Base-by-base conservation (phyloP, 1,140 invertebrate species). In the Doryteuthis pealeii region DNA sequence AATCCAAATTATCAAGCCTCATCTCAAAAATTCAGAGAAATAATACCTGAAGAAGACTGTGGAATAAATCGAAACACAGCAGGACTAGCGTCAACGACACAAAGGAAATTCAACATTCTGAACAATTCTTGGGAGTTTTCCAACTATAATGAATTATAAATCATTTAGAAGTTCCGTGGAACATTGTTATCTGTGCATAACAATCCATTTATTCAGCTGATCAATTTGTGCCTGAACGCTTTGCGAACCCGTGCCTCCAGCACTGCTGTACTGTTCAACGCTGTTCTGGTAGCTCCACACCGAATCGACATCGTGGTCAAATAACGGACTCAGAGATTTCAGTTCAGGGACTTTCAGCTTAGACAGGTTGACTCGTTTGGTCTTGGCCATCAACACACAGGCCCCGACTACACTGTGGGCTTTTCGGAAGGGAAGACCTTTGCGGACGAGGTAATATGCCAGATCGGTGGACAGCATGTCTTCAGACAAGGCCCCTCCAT, bases 391-490 rank as follows among this genome's bases (percentile, higher is more conserved):
- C 26, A 22, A n/a, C 0, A 62, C 54, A 62, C 54, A 62, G 10
- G 26, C 26, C 26, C 54, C 54, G 26, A 62, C 54, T 28, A 62
- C 5, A 18, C 54, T 22, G 18, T 62, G 54, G 5, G 54, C 54
- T 28, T 62, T 62, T 22, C 26, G 22, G 18, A 28, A 22, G 6
- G 54, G 54, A n/a, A 40, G 0, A 8, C 92, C 93, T 84, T 93
- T 93, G 22, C 90, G 90, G 0, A 95, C 93, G 54, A 96, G 87
- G 87, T 93, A 93, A 85, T 95, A 94, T 0, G 93, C 94, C 71
- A 95, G 82, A 83, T 95, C 93, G 0, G 94, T 95, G 12, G 94
- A 93, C 71, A 95, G 86, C 93, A 95, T 94, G 76, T 93, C 92
- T 0, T 91, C 88, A 80, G 91, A 92, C 3, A 95, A 87, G 0